A percentile compares a stretch with the other conserved stretches of the same genome.
Conservation (phyloP, 2,888 invertebrate species). For the Limnephilus auricula region DNA sequence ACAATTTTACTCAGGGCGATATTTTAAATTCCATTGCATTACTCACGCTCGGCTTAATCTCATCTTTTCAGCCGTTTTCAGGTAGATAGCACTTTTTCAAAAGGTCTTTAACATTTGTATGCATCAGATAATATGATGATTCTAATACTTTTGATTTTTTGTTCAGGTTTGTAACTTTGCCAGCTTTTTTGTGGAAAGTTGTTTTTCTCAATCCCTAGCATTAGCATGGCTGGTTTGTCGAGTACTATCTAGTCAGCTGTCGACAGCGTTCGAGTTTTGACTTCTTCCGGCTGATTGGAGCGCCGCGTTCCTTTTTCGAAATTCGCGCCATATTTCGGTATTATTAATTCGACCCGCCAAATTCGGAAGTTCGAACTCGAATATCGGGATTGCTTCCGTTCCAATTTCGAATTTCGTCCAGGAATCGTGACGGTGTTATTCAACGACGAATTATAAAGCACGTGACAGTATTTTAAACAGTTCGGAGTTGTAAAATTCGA, state of each 20-base stretch:
- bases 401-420: slow-evolving; percentile 27
- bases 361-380: slow-evolving; percentile 38
- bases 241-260: slow-evolving; percentile 65
- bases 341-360: slow-evolving; percentile 16
- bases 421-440: background rate
- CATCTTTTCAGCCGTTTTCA: background rate
- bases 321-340: slow-evolving; percentile 43
- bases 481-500: background rate
- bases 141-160: background rate
- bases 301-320: slow-evolving; percentile 47
- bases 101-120: background rate
- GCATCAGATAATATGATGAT: background rate
- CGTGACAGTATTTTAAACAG: background rate
- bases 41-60: background rate
- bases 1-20: background rate
- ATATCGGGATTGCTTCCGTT: slow-evolving; percentile 40
- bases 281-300: slow-evolving; percentile 54
- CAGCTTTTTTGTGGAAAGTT: background rate
- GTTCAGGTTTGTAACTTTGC: background rate
- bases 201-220: slow-evolving; percentile 11
- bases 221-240: slow-evolving; percentile 32
- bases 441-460: background rate
- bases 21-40: slow-evolving; percentile 17
- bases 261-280: slow-evolving; percentile 55
- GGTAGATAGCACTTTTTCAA: background rate